phyloP scores from a whole-genome alignment of 2,113 vertebrate species.

The Rhea americana region DNA sequence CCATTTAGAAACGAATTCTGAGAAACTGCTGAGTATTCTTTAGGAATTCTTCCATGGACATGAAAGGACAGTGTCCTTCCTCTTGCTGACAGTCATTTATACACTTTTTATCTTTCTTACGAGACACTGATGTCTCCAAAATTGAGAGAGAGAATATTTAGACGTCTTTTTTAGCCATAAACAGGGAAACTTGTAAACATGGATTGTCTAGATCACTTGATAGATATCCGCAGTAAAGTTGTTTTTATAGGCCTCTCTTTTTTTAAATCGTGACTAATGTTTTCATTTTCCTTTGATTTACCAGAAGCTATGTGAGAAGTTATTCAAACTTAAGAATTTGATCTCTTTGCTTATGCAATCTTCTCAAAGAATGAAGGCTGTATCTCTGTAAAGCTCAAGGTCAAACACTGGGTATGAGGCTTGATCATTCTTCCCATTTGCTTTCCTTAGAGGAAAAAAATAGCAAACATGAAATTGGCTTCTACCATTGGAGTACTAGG shows the following conservation, averaged over 20 bases:
- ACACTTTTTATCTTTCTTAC: not conserved
- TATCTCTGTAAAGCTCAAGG: not conserved
- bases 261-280: not conserved
- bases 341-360: not conserved
- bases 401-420: not conserved
- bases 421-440: slow-evolving; percentile 12
- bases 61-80: not conserved
- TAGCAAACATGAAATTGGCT: not conserved
- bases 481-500: not conserved
- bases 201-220: not conserved
- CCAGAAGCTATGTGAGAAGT: not conserved
- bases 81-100: not conserved
- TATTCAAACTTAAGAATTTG: not conserved
- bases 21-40: not conserved
- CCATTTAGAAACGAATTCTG: not conserved
- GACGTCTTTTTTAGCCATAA: not conserved
- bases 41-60: not conserved
- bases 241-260: not conserved
- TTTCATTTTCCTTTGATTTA: not conserved
- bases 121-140: not conserved
- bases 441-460: not conserved
- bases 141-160: not conserved
- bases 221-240: not conserved
- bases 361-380: not conserved
- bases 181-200: not conserved